Conservation (phyloP, 2,797 vertebrate genomes). For the Gallinago stenura region DNA sequence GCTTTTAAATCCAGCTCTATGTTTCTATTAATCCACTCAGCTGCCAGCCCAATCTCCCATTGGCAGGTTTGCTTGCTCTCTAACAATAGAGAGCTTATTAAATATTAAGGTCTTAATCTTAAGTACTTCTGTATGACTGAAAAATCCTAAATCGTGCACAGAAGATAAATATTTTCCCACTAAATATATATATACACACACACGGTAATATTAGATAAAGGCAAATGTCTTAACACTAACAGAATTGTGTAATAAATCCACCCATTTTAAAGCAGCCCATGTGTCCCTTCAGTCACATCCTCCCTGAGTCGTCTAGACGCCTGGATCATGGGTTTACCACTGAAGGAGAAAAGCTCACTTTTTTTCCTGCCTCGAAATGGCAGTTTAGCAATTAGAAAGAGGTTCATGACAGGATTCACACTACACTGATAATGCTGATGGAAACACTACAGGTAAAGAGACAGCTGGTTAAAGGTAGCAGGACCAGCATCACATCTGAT, state of each 20-base stretch:
- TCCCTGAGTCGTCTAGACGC: neutral
- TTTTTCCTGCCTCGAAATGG: neutral
- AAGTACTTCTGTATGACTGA: constrained; percentile 41
- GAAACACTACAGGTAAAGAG: neutral
- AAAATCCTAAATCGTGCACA: constrained; percentile 26
- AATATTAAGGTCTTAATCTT: constrained; percentile 71
- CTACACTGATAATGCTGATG: neutral
- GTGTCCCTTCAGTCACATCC: neutral
- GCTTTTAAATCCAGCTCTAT: constrained; percentile 37
- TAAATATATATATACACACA: neutral
- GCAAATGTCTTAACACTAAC: neutral
- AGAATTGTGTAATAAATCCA: neutral
- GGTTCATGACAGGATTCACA: neutral
- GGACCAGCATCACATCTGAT: neutral
- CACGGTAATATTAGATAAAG: neutral
- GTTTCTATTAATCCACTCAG: constrained; percentile 69
- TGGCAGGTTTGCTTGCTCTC: constrained; percentile 16
- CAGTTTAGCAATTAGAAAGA: neutral
- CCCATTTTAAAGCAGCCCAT: neutral
- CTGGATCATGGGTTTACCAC: neutral
- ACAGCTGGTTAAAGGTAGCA: neutral
- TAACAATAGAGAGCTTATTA: constrained; percentile 67
- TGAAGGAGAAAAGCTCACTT: neutral
- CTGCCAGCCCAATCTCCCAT: constrained; percentile 46
- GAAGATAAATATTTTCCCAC: constrained; percentile 15